Conservation (phyloP, 2,797 vertebrate genomes). For the Gastrophryne carolinensis region DNA sequence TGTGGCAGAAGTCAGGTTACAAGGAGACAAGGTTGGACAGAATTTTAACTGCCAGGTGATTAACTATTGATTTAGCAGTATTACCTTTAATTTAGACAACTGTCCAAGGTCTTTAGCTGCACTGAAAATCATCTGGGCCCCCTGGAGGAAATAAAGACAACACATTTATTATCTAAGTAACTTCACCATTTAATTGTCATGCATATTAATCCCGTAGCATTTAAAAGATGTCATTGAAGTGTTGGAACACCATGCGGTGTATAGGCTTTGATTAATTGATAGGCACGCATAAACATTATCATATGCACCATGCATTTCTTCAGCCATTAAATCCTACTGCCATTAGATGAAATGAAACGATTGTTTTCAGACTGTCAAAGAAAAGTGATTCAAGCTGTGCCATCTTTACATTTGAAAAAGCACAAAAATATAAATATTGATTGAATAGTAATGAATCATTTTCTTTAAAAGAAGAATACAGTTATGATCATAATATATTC, state of each 20-base stretch:
- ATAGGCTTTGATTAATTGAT: constrained; percentile 20
- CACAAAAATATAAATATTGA: background rate
- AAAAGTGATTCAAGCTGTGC: background rate
- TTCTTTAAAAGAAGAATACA: background rate
- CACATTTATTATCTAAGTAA: constrained; percentile 6
- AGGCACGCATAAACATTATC: constrained; percentile 4
- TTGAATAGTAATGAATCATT: background rate
- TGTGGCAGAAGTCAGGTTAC: background rate
- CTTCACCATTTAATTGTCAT: constrained; percentile 8
- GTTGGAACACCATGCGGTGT: background rate
- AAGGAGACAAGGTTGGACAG: background rate
- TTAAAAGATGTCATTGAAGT: constrained; percentile 6
- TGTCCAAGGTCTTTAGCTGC: constrained; percentile 97
- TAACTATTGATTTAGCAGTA: constrained; percentile 41
- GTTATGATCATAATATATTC: too few species aligned
- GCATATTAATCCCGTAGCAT: constrained; percentile 27
- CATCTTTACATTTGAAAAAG: background rate
- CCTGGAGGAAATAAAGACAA: constrained; percentile 67
- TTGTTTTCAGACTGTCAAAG: background rate
- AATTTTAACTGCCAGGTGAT: constrained; percentile 25
- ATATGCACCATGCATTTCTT: background rate
- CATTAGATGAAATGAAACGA: background rate
- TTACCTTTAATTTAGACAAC: constrained; percentile 97
- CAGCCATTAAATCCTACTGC: background rate
- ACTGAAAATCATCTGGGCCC: constrained; percentile 96